Conservation (phyloP, 2,113 vertebrate species). For the Panthera leo region DNA sequence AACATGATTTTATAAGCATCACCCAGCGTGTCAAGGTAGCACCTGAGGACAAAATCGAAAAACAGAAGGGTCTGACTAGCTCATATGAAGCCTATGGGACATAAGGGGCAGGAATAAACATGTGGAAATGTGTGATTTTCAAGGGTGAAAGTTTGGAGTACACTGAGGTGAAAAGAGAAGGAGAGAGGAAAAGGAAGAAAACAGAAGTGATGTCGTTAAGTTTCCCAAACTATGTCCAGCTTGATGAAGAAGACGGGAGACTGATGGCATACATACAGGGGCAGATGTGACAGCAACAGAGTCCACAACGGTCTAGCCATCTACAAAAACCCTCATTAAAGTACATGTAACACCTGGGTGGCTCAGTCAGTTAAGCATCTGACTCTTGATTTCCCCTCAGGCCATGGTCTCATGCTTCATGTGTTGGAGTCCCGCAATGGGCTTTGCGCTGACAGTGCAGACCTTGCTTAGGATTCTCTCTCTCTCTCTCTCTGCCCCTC, state of each 20-base stretch:
- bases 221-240: too few relatives aligned
- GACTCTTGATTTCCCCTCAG: too few relatives aligned
- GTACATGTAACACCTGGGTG: neutral
- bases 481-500: too few relatives aligned
- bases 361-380: too few relatives aligned
- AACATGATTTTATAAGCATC: neutral
- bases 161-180: neutral
- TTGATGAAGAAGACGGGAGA: neutral
- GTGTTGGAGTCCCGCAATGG: too few relatives aligned
- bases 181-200: neutral
- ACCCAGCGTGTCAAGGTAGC: neutral
- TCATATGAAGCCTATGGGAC: neutral
- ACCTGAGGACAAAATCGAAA: neutral
- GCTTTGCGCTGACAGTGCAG: too few relatives aligned
- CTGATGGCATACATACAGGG: neutral
- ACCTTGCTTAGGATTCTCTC: too few relatives aligned
- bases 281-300: too few relatives aligned
- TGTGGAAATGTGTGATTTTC: neutral
- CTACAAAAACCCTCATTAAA: neutral
- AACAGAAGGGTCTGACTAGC: neutral
- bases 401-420: too few relatives aligned
- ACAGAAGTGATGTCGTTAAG: neutral
- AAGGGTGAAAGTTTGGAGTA: neutral
- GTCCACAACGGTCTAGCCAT: neutral
- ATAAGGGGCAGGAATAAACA: neutral